Base-by-base conservation (phyloP, 2,888 invertebrate species). In the Lysandra coridon region DNA sequence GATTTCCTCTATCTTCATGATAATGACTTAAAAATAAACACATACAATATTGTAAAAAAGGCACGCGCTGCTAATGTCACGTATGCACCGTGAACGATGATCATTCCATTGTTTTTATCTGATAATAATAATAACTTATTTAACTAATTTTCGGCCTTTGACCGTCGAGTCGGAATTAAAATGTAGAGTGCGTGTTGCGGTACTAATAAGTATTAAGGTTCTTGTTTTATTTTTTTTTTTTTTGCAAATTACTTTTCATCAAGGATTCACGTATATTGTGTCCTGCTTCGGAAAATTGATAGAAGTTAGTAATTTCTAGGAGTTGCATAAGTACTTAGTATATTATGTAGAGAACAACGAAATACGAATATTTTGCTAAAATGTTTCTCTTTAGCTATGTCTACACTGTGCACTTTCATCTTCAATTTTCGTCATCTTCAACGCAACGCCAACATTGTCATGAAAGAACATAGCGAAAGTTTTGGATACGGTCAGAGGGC, bases 21-120 rank as follows among this genome's bases (percentile, higher is more conserved):
- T 78, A 57, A 79, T 33, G 5, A 53, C 30, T 78, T 80, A 73
- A 62, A 78, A 78, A 80, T 80, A 78, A 74, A 73, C 40, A 64
- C 74, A 49, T 30, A 73, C 53, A 33, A 49, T 78, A 49, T 53
- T 33, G 62, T 64, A 49, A 80, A 57, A 80, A 76, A 79, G 74
- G 81, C 78, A 79, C 80, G 78, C 79, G 81, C 78, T 64, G 79
- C 76, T 49, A 17, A 7, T 69, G 81, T 82, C 83, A 83, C 83
- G 83, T 83, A 83, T 82, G 80, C 80, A 79, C 14, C 73, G 73
- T 37, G 37, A 69, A 69, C 17, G 4, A 14, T 69, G 33, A 69
- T 69, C 4, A 17, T 37, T 69, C 0, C 5, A 5, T 69, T 69
- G 33, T 37, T 69, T 33, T 37, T 69, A 69, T 69, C 69, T 69